phyloP scores from a whole-genome alignment of 2,888 invertebrate genomes.

The Oscheius sp. region DNA sequence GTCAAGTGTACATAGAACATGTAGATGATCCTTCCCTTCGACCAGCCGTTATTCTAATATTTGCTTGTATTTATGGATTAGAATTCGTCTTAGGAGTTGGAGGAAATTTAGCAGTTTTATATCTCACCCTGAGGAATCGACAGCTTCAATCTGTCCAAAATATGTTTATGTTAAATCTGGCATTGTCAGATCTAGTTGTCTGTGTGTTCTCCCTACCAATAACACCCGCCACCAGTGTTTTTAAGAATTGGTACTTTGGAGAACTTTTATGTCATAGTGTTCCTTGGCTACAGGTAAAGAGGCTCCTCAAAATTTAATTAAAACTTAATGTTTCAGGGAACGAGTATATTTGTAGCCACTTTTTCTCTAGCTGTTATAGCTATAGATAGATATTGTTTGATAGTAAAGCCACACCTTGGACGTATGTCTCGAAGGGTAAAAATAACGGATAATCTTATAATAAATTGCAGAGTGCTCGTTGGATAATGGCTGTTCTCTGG shows the following conservation, averaged over 20 bases:
- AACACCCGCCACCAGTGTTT: slow-evolving; percentile 34
- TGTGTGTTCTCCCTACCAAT: slow-evolving; percentile 34
- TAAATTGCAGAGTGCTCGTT: slow-evolving; percentile 22
- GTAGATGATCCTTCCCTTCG: slow-evolving; percentile 27
- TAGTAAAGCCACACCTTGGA: slow-evolving; percentile 28
- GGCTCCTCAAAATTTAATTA: not conserved
- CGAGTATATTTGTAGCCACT: slow-evolving; percentile 32
- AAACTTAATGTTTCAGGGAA: slow-evolving; percentile 22
- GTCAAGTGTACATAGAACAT: slow-evolving; percentile 20
- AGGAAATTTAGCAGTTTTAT: slow-evolving; percentile 29
- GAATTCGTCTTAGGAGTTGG: slow-evolving; percentile 29
- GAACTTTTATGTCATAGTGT: slow-evolving; percentile 29
- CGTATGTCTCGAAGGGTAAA: slow-evolving; percentile 24
- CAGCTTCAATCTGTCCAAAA: slow-evolving; percentile 32
- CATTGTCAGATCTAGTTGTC: slow-evolving; percentile 26
- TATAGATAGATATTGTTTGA: slow-evolving; percentile 33
- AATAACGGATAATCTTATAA: not conserved
- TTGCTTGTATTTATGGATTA: slow-evolving; percentile 22
- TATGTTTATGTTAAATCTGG: slow-evolving; percentile 34
- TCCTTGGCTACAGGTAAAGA: slow-evolving; percentile 32
- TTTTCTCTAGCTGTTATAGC: slow-evolving; percentile 31
- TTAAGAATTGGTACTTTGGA: slow-evolving; percentile 36
- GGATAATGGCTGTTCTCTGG: slow-evolving; percentile 30
- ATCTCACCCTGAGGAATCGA: slow-evolving; percentile 26
- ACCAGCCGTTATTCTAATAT: slow-evolving; percentile 24